Base-by-base conservation (phyloP, 2,797 vertebrate species). In the Parotocinclus haroldoi region DNA sequence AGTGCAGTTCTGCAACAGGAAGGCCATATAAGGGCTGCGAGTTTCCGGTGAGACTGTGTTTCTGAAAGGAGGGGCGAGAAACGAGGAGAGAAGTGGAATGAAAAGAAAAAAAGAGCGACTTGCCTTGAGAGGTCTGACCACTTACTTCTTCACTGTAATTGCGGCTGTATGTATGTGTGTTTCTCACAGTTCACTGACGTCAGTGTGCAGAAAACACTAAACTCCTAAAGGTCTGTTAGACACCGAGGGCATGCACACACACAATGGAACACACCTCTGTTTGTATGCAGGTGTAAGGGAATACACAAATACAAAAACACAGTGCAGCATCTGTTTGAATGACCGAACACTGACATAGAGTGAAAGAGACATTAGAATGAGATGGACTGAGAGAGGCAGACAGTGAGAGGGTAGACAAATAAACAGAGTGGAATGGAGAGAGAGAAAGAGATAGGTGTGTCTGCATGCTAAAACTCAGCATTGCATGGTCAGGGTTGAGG, bases 181-280 rank as follows among this genome's bases (percentile, higher is more conserved):
- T 13, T 13, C 6, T 48, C 11, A 7, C 82, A 85, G 82, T 77
- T 65, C 66, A 83, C 75, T 85, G 86, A 89, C 82, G 84, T 89
- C 87, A 89, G 48, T 39, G 46, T 11, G 27, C 1, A 14, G 45
- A 7, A 48, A 48, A 48, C 12, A 12, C 11, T 48, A 3, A 48
- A 10, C 13, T 10, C 27, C 1, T 10, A 13, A 48, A 13, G n/a
- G 11, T 13, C 45, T n/a, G 7, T 48, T 11, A 48, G 9, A 48
- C 45, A 48, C 45, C 2, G 16, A 17, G 48, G 14, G 11, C 38
- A 64, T 3, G 13, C 16, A 12, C 19, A 52, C 56, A 79, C 51
- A 49, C 50, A 42, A 42, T 42, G 40, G 3, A 42, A 52, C 57
- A 73, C 68, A 73, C 72, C 27, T 27, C 10, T 9, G 38, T 40